Conservation (phyloP, 2,888 invertebrate species). For the Quadroppia sp. region DNA sequence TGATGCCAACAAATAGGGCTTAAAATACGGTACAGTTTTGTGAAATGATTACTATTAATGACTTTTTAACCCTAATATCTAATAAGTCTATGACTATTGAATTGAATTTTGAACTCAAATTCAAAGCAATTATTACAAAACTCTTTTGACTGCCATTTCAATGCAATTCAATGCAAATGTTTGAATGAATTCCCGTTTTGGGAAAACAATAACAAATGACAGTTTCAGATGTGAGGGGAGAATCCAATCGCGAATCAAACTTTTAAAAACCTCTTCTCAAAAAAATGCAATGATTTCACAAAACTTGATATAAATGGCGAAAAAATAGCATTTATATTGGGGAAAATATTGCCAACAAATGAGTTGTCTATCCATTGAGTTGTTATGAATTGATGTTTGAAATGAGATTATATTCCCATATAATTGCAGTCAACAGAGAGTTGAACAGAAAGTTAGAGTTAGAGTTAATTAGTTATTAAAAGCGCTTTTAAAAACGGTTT, state of each 20-base stretch:
- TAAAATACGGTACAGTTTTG: no score
- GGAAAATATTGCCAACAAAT: no score
- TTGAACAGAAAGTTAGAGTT: no score
- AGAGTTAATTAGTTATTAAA: not conserved
- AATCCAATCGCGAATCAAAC: no score
- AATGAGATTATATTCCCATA: not conserved
- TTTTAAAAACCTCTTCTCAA: no score
- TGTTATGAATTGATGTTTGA: not conserved
- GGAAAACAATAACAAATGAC: slow-evolving; percentile 7
- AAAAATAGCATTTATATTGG: no score
- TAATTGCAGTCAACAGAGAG: not conserved
- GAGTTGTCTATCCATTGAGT: not conserved
- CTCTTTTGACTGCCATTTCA: not conserved
- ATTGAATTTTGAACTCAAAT: not conserved
- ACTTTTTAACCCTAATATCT: not conserved
- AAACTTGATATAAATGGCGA: no score
- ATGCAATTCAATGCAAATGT: not conserved
- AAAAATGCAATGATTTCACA: not conserved
- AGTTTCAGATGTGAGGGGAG: not conserved
- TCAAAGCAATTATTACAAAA: not conserved
- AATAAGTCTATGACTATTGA: not conserved
- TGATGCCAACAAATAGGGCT: not conserved
- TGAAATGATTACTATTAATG: not conserved
- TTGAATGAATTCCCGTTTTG: not conserved
- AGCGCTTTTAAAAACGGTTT: not conserved